These are phyloP conservation scores for rabbit (Oryctolagus cuniculus) DNA, from an alignment of 2,113 vertebrate species.

Conservation along the genomic window DNA sequence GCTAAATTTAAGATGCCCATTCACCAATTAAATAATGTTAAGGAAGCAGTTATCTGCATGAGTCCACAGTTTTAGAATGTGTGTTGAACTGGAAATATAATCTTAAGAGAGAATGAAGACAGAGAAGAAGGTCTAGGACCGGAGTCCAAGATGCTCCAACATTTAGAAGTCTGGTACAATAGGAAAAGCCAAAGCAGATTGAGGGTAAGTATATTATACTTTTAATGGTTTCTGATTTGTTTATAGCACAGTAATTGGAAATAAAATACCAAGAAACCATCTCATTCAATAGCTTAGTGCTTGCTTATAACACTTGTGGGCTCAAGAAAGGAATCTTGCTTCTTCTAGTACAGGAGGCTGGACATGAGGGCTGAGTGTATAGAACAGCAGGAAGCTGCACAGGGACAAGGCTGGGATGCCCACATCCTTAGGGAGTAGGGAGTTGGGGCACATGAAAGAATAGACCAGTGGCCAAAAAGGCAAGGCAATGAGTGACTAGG, in stretches of 20 bases:
- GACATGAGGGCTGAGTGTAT: background rate
- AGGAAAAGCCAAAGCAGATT: background rate
- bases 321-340: background rate
- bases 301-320: background rate
- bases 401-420: background rate
- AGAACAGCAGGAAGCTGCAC: background rate
- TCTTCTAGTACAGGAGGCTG: background rate
- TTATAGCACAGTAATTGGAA: conserved; percentile 51
- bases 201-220: background rate
- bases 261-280: conserved; percentile 52
- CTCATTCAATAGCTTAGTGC: background rate
- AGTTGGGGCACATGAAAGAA: background rate
- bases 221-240: conserved; percentile 60
- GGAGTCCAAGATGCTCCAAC: background rate
- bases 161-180: background rate
- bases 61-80: background rate
- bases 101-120: background rate
- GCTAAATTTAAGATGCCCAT: background rate
- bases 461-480: background rate
- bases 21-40: background rate
- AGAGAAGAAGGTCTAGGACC: background rate
- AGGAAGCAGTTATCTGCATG: background rate
- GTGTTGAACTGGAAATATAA: background rate
- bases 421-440: background rate
- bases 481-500: background rate